Conservation (phyloP, 2,113 vertebrate genomes). For the Dascyllus trimaculatus region DNA sequence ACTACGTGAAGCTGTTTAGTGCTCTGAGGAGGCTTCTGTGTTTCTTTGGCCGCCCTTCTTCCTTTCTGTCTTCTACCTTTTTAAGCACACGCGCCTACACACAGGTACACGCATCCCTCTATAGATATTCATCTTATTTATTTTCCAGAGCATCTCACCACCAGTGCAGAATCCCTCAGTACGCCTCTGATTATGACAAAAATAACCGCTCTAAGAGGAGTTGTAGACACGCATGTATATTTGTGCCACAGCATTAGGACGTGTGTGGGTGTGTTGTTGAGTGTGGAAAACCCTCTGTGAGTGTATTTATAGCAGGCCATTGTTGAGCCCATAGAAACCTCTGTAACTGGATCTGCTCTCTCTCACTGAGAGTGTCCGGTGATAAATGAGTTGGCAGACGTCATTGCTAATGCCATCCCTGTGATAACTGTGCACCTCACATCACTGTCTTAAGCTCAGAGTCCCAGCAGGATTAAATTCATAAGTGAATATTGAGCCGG, state of each 20-base stretch:
- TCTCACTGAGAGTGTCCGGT: slow-evolving; percentile 61
- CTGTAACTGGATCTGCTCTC: slow-evolving; percentile 79
- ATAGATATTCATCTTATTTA: neutral
- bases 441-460: slow-evolving; percentile 62
- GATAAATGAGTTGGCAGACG: slow-evolving; percentile 80
- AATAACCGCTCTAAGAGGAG: neutral
- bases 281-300: slow-evolving; percentile 80
- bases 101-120: slow-evolving; percentile 6
- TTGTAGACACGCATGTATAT: slow-evolving; percentile 10
- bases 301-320: slow-evolving; percentile 83
- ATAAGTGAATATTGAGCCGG: slow-evolving; percentile 65
- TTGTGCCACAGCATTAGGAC: slow-evolving; percentile 25
- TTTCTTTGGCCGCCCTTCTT: slow-evolving; percentile 11
- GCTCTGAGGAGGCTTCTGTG: slow-evolving; percentile 27
- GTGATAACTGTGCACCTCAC: slow-evolving; percentile 62
- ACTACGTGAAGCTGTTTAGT: slow-evolving; percentile 63
- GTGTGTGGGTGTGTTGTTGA: slow-evolving; percentile 69
- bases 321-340: slow-evolving; percentile 83
- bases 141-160: slow-evolving; percentile 1
- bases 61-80: neutral
- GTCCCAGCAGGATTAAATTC: slow-evolving; percentile 65
- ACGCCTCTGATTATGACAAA: neutral
- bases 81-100: slow-evolving; percentile 14
- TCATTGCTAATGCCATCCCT: slow-evolving; percentile 69
- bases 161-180: neutral